Evolutionary conservation across 30 jellyfish, hydroid and myxozoan genomes (phyloP).

Genomic region (Aurelia sp.): DNA sequence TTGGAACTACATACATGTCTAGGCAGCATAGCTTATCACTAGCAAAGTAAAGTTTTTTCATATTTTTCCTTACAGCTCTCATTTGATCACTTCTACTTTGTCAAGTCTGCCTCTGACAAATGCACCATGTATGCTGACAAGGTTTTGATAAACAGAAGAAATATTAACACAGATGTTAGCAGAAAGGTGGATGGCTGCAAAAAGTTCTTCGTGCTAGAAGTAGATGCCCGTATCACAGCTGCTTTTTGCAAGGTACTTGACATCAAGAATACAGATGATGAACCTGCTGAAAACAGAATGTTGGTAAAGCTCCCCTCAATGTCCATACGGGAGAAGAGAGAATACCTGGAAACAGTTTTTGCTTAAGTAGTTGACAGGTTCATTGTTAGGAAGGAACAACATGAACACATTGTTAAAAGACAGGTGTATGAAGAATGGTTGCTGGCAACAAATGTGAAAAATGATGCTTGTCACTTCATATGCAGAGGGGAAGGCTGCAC

Average conservation of each 20-base stretch:
- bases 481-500: slow-evolving; percentile 34
- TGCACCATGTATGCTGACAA: slow-evolving; percentile 30
- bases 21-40: too few relatives aligned
- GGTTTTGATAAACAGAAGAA: slow-evolving; percentile 7
- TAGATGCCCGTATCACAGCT: slow-evolving; percentile 3
- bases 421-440: slow-evolving; percentile 41
- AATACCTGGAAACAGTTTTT: too few relatives aligned
- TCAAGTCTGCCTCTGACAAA: too few relatives aligned
- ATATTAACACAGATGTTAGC: slow-evolving; percentile 20
- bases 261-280: slow-evolving; percentile 28
- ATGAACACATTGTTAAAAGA: slow-evolving; percentile 2
- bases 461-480: slow-evolving; percentile 16
- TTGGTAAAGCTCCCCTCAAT: too few relatives aligned
- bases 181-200: slow-evolving; percentile 12
- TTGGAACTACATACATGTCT: too few relatives aligned
- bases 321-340: too few relatives aligned
- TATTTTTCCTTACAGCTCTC: neutral
- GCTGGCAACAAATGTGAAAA: slow-evolving; percentile 21
- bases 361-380: too few relatives aligned
- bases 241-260: slow-evolving; percentile 46
- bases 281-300: neutral
- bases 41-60: too few relatives aligned
- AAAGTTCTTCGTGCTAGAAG: slow-evolving; percentile 12
- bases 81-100: too few relatives aligned
- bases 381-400: neutral